These are phyloP conservation scores for Autographa pulchrina DNA, from an alignment of 2,888 invertebrate species.

Conservation along the genomic window DNA sequence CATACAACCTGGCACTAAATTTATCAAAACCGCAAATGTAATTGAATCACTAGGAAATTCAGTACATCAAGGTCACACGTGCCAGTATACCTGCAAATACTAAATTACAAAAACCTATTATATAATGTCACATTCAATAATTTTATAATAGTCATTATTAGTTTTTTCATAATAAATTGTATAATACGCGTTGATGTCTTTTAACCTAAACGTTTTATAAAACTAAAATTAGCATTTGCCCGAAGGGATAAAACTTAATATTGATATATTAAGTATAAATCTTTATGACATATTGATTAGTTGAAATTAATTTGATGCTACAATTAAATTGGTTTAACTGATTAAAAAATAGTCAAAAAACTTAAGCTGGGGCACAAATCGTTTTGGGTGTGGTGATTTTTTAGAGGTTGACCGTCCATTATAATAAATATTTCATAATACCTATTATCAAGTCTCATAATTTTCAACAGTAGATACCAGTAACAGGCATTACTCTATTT, in stretches of 20 bases:
- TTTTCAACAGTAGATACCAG: not conserved
- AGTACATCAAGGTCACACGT: not conserved
- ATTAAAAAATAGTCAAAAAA: not conserved
- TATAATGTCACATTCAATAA: not conserved
- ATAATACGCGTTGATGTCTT: slow-evolving; percentile 59
- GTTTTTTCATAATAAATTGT: not conserved
- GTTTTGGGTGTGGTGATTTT: not conserved
- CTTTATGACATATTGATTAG: not conserved
- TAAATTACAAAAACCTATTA: not conserved
- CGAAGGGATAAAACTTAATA: not conserved
- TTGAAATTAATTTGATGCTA: not conserved
- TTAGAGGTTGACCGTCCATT: not conserved
- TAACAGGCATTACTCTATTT: not conserved
- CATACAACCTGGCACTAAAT: not conserved
- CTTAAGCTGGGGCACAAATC: not conserved
- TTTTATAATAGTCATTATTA: not conserved
- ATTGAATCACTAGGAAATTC: slow-evolving; percentile 1
- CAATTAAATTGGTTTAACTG: not conserved
- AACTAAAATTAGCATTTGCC: not conserved
- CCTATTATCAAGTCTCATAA: not conserved
- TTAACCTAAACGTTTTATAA: slow-evolving; percentile 25
- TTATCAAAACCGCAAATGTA: slow-evolving; percentile 1
- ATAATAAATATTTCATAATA: not conserved
- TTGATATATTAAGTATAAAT: not conserved
- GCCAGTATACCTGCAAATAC: not conserved